Evolutionary conservation across 2,797 vertebrate genomes (phyloP).

Genomic region (Eospalax fontanierii): DNA sequence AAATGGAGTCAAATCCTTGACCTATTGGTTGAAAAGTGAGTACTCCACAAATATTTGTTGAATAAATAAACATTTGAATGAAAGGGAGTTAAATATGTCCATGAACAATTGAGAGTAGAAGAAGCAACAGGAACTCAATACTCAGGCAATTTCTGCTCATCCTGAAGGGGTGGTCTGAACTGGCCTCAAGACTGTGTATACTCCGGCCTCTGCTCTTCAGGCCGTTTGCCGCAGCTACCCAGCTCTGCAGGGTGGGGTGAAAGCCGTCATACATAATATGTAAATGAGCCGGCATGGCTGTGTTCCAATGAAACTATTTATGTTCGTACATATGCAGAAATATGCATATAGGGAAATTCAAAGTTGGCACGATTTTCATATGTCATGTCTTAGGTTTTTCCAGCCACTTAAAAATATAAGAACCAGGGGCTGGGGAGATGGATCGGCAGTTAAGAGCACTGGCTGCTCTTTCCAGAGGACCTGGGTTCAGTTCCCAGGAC

Average conservation of each 20-base stretch:
- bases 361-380: not conserved
- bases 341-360: not conserved
- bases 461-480: not conserved
- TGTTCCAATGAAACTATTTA: not conserved
- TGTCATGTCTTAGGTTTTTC: not conserved
- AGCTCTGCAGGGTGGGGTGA: too few relatives aligned
- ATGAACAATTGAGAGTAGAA: not conserved
- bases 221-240: too few relatives aligned
- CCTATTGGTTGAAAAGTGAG: not conserved
- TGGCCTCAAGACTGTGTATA: too few relatives aligned
- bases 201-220: not conserved
- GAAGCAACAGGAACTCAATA: not conserved
- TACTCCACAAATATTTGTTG: not conserved
- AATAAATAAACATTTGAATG: not conserved
- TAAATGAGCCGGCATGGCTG: fast-evolving
- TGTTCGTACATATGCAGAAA: not conserved
- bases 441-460: not conserved
- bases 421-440: not conserved
- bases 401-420: slow-evolving; percentile 21
- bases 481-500: not conserved
- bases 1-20: not conserved
- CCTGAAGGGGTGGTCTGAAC: too few relatives aligned
- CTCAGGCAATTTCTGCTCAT: not conserved
- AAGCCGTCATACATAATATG: not conserved
- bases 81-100: not conserved